These are phyloP conservation scores for Anarsia innoxiella DNA, from an alignment of 2,888 invertebrate genomes.

Conservation along the genomic window DNA sequence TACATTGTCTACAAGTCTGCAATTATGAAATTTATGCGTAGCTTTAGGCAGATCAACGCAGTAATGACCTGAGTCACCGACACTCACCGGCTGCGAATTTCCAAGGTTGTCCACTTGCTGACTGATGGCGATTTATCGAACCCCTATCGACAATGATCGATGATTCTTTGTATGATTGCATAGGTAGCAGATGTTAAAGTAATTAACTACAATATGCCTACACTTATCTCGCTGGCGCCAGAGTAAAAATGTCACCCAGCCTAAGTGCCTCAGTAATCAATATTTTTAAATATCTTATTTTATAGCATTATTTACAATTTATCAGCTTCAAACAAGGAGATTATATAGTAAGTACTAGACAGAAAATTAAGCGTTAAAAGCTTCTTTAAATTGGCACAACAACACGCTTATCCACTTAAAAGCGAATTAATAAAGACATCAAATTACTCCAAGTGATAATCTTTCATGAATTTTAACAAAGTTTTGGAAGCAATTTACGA, in stretches of 20 bases:
- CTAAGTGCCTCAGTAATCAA: too few species aligned
- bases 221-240: too few species aligned
- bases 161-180: conserved; percentile 41
- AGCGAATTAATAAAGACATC: background rate
- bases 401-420: background rate
- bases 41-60: conserved; percentile 58
- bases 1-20: conserved; percentile 65
- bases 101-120: conserved; percentile 60
- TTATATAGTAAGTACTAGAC: too few species aligned
- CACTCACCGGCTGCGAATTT: conserved; percentile 32
- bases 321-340: too few species aligned
- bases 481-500: background rate
- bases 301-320: too few species aligned
- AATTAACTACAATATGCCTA: too few species aligned
- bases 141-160: conserved; percentile 57
- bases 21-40: conserved; percentile 68
- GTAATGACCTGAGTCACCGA: conserved; percentile 42
- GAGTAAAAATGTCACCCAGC: too few species aligned
- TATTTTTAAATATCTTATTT: too few species aligned
- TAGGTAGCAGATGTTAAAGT: conserved; percentile 8
- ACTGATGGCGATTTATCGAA: conserved; percentile 64
- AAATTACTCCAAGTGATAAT: background rate
- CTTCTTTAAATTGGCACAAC: background rate
- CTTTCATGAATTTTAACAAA: background rate
- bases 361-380: too few species aligned